Base-by-base conservation (phyloP, 2,797 vertebrate species). In the Rhyacichthys aspro region DNA sequence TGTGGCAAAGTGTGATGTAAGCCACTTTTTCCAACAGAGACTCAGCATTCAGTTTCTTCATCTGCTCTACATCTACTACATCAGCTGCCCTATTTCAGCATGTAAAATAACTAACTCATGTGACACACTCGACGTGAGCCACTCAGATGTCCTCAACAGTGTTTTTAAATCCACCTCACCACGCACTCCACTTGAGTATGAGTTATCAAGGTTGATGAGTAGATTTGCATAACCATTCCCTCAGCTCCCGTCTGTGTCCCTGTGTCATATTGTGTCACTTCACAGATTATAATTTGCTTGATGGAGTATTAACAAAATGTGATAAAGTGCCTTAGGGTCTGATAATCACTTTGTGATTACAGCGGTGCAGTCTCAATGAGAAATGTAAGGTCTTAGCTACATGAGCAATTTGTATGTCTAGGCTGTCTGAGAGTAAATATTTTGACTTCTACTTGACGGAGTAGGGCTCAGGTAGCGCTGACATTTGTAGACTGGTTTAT, bases 281-380 rank as follows among this genome's bases (percentile, higher is more conserved):
- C 43, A 67, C 41, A 85, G 67, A 85, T 59, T 81, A 77, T 76
- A 86, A 85, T 84, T 68, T 84, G 28, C 49, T 63, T 86, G 80
- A 88, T 84, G 74, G 78, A 63, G 56, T 53, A 72, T 70, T 75
- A 76, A 64, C 50, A 57, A 49, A 59, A 60, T 65, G 44, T 44
- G 46, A 63, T 53, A 58, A 62, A 68, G 47, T 56, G 46, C 41
- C 23, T 49, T 28, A 28, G 61, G 39, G 50, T 18, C 8, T 34
- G 33, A 8, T 39, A 67, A 59, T 79, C 50, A 79, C 65, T 66
- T 43, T 11, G 5, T 54, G 64, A 77, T 53, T 55, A 57, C 17
- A 15, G 8, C 16, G 12, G 41, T 34, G 17, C 37, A 67, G 47
- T 61, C 77, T 14, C 54, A 57, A 63, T 42, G 0, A 0, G 0